Evolutionary conservation across 2,113 vertebrate genomes (phyloP), one percentile per base, ranked within the genome.

Genomic region (Erpornis zantholeuca): DNA sequence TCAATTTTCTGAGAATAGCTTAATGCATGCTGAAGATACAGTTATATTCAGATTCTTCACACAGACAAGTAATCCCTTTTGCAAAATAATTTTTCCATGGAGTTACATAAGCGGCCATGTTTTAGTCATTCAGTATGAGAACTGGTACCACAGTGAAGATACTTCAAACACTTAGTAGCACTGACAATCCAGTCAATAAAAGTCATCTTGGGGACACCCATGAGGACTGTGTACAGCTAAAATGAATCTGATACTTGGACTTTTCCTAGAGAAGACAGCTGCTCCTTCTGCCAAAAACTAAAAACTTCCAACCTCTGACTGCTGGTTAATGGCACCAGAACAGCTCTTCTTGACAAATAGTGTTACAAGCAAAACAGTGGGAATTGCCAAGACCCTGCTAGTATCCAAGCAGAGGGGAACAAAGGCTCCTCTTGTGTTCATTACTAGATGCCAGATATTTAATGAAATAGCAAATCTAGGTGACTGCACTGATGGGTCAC

Each of bases 321-420:
- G 80, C 40, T 92, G 77, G 42, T 82, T 92, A 94, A 94, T 56
- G 54, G 93, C 89, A 92, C 15, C 70, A 79, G 91, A 90, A 91
- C 35, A 94, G 57, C 19, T 72, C 45, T 53, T 78, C 73, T 65
- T 85, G 71, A 96, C 91, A 94, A 92, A 95, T 1, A 85, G 57
- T 33, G 63, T 69, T 90, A 90, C 61, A 95, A 73, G 73, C 50
- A 90, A 69, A 96, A 91, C 78, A 90, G 15, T 49, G 52, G 50
- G 70, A 95, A 96, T 25, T 91, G 93, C 91, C 94, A 94, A 96
- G 78, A 82, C 47, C 20, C 61, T 79, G 73, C 57, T 49, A 87
- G 73, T 45, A 88, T 95, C 56, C 86, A 94, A 60, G 53, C 29
- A 76, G 49, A 91, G 24, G 27, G 59, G 50, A 85, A 76, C 75